Percentiles rank a stretch among this genome's conserved stretches.
phyloP scores from a whole-genome alignment of 2,797 vertebrate genomes.

The Alca torda region DNA sequence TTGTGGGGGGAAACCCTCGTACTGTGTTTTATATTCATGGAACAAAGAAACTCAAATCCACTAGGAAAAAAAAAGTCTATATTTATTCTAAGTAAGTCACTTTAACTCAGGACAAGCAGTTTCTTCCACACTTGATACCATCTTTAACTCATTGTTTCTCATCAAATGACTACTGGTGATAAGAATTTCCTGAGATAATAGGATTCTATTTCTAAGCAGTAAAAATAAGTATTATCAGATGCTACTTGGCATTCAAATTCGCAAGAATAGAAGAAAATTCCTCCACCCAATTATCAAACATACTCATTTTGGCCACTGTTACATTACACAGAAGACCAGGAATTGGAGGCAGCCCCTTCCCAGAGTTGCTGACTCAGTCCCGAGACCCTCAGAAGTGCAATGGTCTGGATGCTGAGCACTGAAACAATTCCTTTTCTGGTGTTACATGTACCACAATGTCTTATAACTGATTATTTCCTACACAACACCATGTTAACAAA shows the following conservation, averaged over 20 bases:
- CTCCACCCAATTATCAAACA: constrained; percentile 16
- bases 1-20: background rate
- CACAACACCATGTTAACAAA: background rate
- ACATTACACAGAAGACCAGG: background rate
- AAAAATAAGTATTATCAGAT: constrained; percentile 62
- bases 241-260: constrained; percentile 44
- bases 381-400: background rate
- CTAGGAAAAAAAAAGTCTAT: background rate
- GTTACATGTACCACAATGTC: no score
- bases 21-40: background rate
- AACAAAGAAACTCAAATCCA: constrained; percentile 43
- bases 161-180: constrained; percentile 36
- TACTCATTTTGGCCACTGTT: background rate
- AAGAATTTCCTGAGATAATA: constrained; percentile 65
- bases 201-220: constrained; percentile 31
- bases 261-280: constrained; percentile 44
- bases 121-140: constrained; percentile 28
- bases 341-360: background rate
- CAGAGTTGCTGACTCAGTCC: background rate
- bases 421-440: background rate
- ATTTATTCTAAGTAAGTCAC: constrained; percentile 30
- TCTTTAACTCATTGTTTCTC: constrained; percentile 67
- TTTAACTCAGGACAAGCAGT: constrained; percentile 37
- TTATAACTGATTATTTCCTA: background rate
- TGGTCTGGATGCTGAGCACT: background rate